These are phyloP conservation scores for Gymnocephalus cernua DNA, from an alignment of 2,113 vertebrate genomes.

Conservation along the genomic window DNA sequence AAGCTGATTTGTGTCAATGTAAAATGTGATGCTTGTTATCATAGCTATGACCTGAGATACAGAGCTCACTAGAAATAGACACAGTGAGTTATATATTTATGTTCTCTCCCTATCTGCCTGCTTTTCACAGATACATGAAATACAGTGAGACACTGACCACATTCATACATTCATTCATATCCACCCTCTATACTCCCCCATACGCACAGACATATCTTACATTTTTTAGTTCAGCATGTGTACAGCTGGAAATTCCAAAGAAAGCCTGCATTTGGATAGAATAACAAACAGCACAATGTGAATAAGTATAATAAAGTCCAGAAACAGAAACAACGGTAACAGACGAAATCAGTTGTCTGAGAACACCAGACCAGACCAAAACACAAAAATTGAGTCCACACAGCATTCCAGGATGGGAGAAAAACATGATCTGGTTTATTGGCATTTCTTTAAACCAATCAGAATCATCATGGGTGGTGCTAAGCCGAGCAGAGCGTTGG, in stretches of 20 bases:
- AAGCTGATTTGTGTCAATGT: slow-evolving; percentile 3
- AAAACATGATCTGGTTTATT: no score
- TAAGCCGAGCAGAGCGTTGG: no score
- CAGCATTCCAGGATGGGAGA: no score
- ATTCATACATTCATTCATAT: slow-evolving; percentile 23
- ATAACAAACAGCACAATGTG: not conserved
- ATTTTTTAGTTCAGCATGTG: slow-evolving; percentile 14
- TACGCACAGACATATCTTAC: not conserved
- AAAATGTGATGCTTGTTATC: not conserved
- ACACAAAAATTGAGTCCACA: not conserved
- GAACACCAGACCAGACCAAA: not conserved
- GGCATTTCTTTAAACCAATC: no score
- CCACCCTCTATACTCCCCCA: not conserved
- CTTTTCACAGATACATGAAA: slow-evolving; percentile 1
- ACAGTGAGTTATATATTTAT: not conserved
- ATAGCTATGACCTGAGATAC: not conserved
- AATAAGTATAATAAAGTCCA: not conserved
- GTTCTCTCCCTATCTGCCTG: not conserved
- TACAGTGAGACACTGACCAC: slow-evolving; percentile 15
- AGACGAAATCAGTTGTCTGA: not conserved
- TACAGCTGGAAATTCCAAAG: slow-evolving; percentile 24
- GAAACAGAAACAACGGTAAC: not conserved
- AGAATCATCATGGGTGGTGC: no score
- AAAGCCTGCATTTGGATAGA: not conserved
- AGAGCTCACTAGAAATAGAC: not conserved